phyloP scores from a whole-genome alignment of 1,140 invertebrate species.

The Hesperophylax magnus region DNA sequence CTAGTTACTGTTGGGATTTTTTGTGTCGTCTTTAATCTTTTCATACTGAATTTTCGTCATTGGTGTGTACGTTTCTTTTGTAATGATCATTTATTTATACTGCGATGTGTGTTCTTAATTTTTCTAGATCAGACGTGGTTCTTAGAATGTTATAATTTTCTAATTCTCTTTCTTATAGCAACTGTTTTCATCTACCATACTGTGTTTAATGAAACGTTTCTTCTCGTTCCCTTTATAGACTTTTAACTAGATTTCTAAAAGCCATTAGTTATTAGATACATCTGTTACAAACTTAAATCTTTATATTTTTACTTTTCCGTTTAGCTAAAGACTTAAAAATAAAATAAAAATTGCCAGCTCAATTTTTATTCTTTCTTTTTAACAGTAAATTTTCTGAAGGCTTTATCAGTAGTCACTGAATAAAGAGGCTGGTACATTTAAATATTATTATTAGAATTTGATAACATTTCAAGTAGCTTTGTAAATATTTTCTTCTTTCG shows the following conservation, averaged over 20 bases:
- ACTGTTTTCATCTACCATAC: not conserved
- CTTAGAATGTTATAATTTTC: conserved; percentile 20
- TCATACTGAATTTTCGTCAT: conserved; percentile 21
- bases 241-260: not conserved
- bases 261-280: not conserved
- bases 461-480: too few species aligned
- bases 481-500: too few species aligned
- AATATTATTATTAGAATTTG: too few species aligned
- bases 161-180: conserved; percentile 11
- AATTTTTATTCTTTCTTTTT: not conserved
- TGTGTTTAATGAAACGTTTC: not conserved
- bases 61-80: not conserved
- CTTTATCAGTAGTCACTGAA: too few species aligned
- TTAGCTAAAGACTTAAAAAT: too few species aligned
- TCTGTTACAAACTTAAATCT: not conserved
- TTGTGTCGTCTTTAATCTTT: not conserved
- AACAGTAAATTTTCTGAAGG: too few species aligned
- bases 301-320: not conserved
- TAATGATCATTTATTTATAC: conserved; percentile 11
- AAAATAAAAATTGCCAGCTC: too few species aligned
- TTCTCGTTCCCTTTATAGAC: conserved; percentile 8
- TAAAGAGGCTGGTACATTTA: too few species aligned
- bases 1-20: not conserved
- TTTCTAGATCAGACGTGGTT: not conserved
- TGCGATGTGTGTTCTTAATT: conserved; percentile 27